phyloP scores from a whole-genome alignment of 1,140 invertebrate species.

The Bombus superbus region DNA sequence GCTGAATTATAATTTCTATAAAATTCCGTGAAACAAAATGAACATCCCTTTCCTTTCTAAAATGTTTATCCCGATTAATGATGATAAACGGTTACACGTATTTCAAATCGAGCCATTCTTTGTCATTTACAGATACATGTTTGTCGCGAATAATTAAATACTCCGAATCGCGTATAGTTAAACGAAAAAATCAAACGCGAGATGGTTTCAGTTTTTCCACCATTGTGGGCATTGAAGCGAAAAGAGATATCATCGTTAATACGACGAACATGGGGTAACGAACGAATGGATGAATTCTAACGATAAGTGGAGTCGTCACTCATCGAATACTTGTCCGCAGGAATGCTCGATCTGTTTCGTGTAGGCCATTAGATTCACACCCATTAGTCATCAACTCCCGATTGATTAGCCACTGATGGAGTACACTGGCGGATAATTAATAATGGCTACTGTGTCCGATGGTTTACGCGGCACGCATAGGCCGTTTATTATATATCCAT shows the following conservation, averaged over 20 bases:
- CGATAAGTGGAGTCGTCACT: neutral
- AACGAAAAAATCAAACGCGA: neutral
- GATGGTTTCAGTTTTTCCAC: neutral
- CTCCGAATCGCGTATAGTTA: neutral
- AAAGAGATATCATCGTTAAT: too few relatives aligned
- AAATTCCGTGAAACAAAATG: neutral
- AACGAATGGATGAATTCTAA: neutral
- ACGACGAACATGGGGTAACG: neutral
- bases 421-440: constrained; percentile 64
- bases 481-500: constrained; percentile 57
- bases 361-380: constrained; percentile 37
- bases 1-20: neutral
- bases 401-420: constrained; percentile 68
- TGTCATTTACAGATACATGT: too few relatives aligned
- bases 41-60: neutral
- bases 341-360: constrained; percentile 13
- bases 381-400: constrained; percentile 65
- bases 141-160: too few relatives aligned
- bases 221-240: too few relatives aligned
- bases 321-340: neutral
- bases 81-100: neutral
- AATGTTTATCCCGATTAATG: neutral
- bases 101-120: neutral
- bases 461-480: constrained; percentile 53
- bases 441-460: constrained; percentile 48